Evolutionary conservation across 2,888 invertebrate species (phyloP).

Genomic region (Hydrotaea cyrtoneurina): DNA sequence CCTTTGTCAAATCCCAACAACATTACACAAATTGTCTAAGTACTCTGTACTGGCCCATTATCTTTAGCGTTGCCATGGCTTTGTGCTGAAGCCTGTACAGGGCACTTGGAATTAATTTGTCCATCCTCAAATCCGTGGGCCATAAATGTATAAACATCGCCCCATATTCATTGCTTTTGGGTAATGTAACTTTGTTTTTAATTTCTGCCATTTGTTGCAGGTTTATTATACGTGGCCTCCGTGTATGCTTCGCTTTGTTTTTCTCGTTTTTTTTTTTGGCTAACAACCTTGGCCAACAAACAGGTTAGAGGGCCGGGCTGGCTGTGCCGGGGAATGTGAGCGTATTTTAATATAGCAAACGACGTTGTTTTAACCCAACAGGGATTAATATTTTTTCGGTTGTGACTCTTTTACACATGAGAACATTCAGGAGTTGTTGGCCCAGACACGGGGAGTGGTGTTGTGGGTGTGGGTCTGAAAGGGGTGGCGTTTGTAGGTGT

Average conservation of each 20-base stretch:
- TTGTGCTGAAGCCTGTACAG: neutral
- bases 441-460: neutral
- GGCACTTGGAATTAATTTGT: neutral
- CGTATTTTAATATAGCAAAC: constrained; percentile 54
- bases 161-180: neutral
- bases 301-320: neutral
- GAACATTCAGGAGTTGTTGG: neutral
- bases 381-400: constrained; percentile 55
- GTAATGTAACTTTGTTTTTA: neutral
- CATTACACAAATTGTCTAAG: neutral
- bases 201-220: constrained; percentile 2
- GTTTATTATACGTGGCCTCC: neutral
- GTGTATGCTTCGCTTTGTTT: neutral
- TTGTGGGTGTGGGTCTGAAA: neutral
- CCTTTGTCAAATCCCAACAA: neutral
- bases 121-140: neutral
- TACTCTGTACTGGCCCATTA: neutral
- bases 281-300: constrained; percentile 15
- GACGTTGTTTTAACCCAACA: constrained; percentile 51
- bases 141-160: neutral
- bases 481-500: constrained; percentile 11
- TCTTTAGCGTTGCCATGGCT: neutral
- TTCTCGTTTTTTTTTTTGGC: neutral
- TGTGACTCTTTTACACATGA: constrained; percentile 40
- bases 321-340: neutral